Base-by-base conservation (phyloP, 1,140 invertebrate genomes). In the Achatina immaculata region DNA sequence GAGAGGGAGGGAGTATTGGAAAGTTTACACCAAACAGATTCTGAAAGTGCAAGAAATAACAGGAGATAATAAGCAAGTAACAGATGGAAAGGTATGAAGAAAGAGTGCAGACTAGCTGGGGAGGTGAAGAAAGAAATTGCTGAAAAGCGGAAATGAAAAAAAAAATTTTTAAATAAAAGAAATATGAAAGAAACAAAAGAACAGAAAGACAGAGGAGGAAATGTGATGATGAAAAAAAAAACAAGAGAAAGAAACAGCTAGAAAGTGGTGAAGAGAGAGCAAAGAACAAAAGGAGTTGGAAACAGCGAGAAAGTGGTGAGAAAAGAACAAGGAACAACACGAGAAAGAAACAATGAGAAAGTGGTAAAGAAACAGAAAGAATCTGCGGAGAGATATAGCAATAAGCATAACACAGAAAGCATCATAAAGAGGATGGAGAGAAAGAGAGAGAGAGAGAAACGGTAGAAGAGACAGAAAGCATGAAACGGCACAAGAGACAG, bases 1-100 rank as follows among this genome's bases (percentile, higher is more conserved):
- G 40, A 58, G 40, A 82, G 48, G 55, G 45, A 72, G 68, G 81
- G 42, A 14, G 55, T 42, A 34, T 65, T 14, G 36, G 48, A 75
- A 40, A 36, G 43, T n/a, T n/a, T n/a, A n/a, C n/a, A n/a, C n/a
- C n/a, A n/a, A n/a, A n/a, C n/a, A n/a, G n/a, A n/a, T n/a, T n/a
- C n/a, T n/a, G n/a, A n/a, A n/a, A n/a, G n/a, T n/a, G n/a, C n/a
- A n/a, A n/a, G n/a, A n/a, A n/a, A n/a, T n/a, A n/a, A n/a, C n/a
- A 51, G 51, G 55, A 38, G 40, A 31, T 31, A 43, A 40, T 31
- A n/a, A 36, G 40, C 4, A 24, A 66, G 48, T 38, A 34, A 40
- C 28, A 68, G 28, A 34, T 38, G 36, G 74, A 78, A 1, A 36
- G 45, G 51, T 42, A 45, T 21, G 45, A 42, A 28, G 51, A 62